Evolutionary conservation across 2,888 invertebrate species (phyloP).

Genomic region (Idaea biselata): DNA sequence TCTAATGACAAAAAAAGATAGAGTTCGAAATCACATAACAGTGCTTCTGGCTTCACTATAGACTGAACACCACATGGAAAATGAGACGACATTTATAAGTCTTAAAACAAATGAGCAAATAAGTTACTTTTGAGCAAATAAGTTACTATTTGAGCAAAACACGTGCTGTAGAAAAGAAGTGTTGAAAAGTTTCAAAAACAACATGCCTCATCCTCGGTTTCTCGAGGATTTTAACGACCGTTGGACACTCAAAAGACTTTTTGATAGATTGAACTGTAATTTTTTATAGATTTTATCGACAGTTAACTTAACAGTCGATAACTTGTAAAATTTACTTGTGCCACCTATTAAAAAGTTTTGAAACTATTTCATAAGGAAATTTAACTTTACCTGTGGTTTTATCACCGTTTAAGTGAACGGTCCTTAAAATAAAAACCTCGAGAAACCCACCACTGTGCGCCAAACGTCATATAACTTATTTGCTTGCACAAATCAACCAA

Average conservation of each 20-base stretch:
- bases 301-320: too few relatives aligned
- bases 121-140: slow-evolving; percentile 15
- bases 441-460: background rate
- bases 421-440: too few relatives aligned
- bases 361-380: too few relatives aligned
- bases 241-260: too few relatives aligned
- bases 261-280: too few relatives aligned
- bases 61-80: slow-evolving; percentile 28
- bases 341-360: too few relatives aligned
- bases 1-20: background rate
- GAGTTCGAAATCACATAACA: background rate
- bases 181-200: slow-evolving; percentile 2
- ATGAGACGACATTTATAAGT: slow-evolving; percentile 19
- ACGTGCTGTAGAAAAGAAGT: slow-evolving; percentile 10
- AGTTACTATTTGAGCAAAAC: slow-evolving; percentile 12
- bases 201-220: background rate
- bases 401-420: too few relatives aligned
- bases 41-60: background rate
- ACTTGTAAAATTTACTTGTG: too few relatives aligned
- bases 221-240: too few relatives aligned
- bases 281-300: too few relatives aligned
- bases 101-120: background rate
- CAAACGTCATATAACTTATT: background rate
- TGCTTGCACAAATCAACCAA: background rate
- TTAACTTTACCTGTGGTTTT: too few relatives aligned